Evolutionary conservation across 2,888 invertebrate genomes (phyloP), one percentile per base, ranked within the genome.

Genomic region (Dryobota labecula): DNA sequence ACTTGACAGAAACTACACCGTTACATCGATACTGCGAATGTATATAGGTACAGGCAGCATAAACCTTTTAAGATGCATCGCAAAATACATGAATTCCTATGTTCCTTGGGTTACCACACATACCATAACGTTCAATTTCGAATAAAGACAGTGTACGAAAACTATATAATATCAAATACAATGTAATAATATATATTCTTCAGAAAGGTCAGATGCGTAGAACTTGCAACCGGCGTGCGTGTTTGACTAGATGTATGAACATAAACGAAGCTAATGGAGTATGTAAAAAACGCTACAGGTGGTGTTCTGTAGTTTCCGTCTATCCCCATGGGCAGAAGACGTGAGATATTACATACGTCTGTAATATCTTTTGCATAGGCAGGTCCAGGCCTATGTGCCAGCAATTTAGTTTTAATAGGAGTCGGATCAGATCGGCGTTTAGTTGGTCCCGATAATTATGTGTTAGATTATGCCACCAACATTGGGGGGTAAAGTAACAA

Each of bases 81-180:
- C 49, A 49, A 49, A 49, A 41, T 49, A 49, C 49, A 49, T 49
- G 49, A 49, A 49, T 49, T 49, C 24, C 49, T 49, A 24, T 49
- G 24, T 49, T 24, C 1, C 24, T 49, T 49, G 24, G 24, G 24
- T 49, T 49, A 49, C 24, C 24, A 49, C 49, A 49, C 49, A 49
- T 49, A 49, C n/a, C 13, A 24, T 49, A 13, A 24, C 49, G 49
- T 24, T 49, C 49, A 24, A 49, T 49, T 24, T 49, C 49, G 13
- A 49, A 49, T 57, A 58, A 27, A 15, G 3, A 2, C 33, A 6
- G 33, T 33, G 33, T 5, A 33, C 33, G 33, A 33, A 33, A 33
- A 33, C 33, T n/a, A n/a, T n/a, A n/a, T n/a, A n/a, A n/a, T n/a
- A n/a, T n/a, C n/a, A n/a, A n/a, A 8, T 36, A 18, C 36, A 51